Evolutionary conservation across 2,113 vertebrate species (phyloP).

Genomic region (Athene noctua): DNA sequence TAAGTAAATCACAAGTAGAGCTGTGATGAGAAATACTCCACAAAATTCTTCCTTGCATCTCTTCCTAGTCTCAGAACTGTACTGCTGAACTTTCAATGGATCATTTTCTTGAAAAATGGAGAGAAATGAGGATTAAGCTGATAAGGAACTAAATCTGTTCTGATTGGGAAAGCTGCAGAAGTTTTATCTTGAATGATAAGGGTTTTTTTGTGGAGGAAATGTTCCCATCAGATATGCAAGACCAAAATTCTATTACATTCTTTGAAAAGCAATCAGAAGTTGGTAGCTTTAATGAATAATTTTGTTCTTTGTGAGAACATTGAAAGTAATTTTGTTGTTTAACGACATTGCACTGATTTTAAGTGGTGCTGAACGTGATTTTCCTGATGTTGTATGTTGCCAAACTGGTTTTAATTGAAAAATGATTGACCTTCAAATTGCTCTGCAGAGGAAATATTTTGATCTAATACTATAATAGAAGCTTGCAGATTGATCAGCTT

Average conservation of each 20-base stretch:
- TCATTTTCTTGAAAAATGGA: background rate
- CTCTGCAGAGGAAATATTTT: background rate
- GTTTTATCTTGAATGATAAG: conserved; percentile 26
- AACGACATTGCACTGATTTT: conserved; percentile 23
- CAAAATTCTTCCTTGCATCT: background rate
- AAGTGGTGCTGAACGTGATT: background rate
- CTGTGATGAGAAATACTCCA: background rate
- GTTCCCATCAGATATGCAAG: conserved; percentile 45
- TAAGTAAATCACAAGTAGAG: background rate
- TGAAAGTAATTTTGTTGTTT: conserved; percentile 47
- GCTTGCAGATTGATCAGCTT: background rate
- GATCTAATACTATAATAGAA: background rate
- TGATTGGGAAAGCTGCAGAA: background rate
- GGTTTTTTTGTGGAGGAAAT: background rate
- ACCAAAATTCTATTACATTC: conserved; percentile 33
- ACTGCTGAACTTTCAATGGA: background rate
- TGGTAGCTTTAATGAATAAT: conserved; percentile 36
- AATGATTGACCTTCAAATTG: conserved; percentile 19
- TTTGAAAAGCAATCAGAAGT: conserved; percentile 43
- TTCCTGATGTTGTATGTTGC: background rate
- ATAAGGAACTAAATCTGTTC: conserved; percentile 24
- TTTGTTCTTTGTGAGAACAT: background rate
- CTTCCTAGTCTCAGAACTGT: background rate
- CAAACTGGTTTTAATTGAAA: conserved; percentile 38
- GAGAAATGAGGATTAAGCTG: conserved; percentile 8